Evolutionary conservation across 2,888 invertebrate genomes (phyloP).

Genomic region (Drosophila ezoana): DNA sequence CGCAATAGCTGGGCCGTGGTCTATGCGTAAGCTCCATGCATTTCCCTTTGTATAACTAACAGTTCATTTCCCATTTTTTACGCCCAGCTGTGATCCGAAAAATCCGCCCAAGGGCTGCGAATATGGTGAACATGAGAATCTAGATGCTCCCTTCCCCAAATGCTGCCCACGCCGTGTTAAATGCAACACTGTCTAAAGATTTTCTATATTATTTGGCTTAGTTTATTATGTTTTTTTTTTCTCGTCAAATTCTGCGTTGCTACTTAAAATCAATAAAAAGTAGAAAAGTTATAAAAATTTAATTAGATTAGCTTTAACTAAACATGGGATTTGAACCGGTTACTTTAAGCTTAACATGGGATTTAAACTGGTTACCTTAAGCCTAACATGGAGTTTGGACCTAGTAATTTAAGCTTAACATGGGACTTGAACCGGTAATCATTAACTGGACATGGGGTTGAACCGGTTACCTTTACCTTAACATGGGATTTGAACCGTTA

Average conservation of each 20-base stretch:
- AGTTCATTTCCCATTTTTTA: no score
- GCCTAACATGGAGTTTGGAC: no score
- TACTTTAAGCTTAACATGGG: no score
- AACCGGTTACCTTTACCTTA: no score
- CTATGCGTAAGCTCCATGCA: constrained; percentile 36
- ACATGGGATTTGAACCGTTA: no score
- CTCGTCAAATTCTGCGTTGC: constrained; percentile 10
- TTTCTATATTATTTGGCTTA: not conserved
- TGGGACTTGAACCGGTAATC: no score
- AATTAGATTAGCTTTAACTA: no score
- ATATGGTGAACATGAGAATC: constrained; percentile 10
- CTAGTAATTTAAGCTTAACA: no score
- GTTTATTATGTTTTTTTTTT: not conserved
- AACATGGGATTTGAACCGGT: no score
- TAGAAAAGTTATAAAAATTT: not conserved
- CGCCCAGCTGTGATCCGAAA: constrained; percentile 27
- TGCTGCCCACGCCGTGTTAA: constrained; percentile 41
- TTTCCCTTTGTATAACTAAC: no score
- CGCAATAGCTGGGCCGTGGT: constrained; percentile 59
- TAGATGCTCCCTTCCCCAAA: constrained; percentile 28
- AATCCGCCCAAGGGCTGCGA: constrained; percentile 32
- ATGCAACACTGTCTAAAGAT: constrained; percentile 31
- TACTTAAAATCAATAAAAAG: not conserved
- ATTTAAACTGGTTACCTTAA: no score
- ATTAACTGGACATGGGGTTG: no score